Evolutionary conservation across 2,888 invertebrate genomes (phyloP).

Genomic region (Nemoura dubitans): DNA sequence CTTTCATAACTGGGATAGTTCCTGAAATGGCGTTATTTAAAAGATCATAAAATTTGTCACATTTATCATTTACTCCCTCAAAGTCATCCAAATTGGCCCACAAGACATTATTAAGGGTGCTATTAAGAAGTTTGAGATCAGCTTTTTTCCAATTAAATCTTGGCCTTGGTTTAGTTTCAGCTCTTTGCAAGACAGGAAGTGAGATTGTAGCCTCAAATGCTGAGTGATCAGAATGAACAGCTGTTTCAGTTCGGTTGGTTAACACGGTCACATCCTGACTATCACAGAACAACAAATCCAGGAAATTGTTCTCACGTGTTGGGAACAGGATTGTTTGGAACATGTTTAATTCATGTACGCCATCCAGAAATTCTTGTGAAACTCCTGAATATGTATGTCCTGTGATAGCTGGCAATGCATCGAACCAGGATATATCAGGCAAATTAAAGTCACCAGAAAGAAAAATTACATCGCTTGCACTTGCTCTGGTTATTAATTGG

Average conservation of each 20-base stretch:
- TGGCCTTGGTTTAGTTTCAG: background rate
- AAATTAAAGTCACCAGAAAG: slow-evolving; percentile 15
- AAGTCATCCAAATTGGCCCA: background rate
- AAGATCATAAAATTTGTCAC: background rate
- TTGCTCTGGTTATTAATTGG: background rate
- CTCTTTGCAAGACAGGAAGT: background rate
- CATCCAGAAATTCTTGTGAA: background rate
- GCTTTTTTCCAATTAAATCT: slow-evolving; percentile 8
- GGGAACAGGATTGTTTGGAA: background rate
- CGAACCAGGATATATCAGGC: slow-evolving; percentile 4
- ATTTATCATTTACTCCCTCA: background rate
- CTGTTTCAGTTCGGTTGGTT: background rate
- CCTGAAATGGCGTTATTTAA: background rate
- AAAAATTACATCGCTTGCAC: background rate
- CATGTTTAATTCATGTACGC: background rate
- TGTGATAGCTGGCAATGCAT: background rate
- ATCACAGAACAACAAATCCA: background rate
- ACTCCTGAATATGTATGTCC: background rate
- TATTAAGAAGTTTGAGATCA: background rate
- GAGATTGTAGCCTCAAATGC: background rate
- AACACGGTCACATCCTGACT: background rate
- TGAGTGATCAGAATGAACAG: slow-evolving; percentile 7
- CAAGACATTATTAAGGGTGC: background rate
- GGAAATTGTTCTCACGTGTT: background rate
- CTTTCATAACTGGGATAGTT: background rate